A percentile compares a stretch with the other conserved stretches of the same genome.
Conservation (phyloP, 2,888 invertebrate genomes). For the Metalampra italica region DNA sequence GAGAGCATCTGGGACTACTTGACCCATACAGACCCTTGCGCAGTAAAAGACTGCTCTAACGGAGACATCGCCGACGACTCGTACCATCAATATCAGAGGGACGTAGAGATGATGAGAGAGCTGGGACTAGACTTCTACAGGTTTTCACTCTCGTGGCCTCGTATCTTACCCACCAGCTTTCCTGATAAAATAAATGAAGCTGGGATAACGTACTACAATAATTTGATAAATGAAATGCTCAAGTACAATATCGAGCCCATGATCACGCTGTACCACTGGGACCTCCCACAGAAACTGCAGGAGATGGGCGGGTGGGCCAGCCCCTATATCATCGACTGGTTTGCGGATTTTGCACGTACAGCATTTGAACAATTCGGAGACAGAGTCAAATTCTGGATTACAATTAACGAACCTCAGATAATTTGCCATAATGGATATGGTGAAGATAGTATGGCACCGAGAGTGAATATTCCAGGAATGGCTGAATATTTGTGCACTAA, state of each 20-base stretch:
- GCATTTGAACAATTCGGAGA: slow-evolving; percentile 61
- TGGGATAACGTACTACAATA: slow-evolving; percentile 41
- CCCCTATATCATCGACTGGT: slow-evolving; percentile 59
- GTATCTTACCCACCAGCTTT: slow-evolving; percentile 79
- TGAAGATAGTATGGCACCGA: slow-evolving; percentile 31
- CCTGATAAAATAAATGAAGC: slow-evolving; percentile 73
- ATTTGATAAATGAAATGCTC: slow-evolving; percentile 20
- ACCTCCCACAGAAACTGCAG: no score
- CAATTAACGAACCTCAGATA: slow-evolving; percentile 73
- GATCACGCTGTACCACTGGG: slow-evolving; percentile 75
- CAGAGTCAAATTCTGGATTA: slow-evolving; percentile 72
- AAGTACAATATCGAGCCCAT: slow-evolving; percentile 79
- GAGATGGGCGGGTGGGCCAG: slow-evolving; percentile 42
- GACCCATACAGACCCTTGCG: slow-evolving; percentile 61
- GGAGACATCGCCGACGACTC: slow-evolving; percentile 79
- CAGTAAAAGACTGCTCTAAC: slow-evolving; percentile 70
- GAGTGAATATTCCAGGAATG: slow-evolving; percentile 43
- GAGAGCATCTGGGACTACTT: slow-evolving; percentile 81
- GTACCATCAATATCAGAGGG: slow-evolving; percentile 77
- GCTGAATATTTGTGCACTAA: slow-evolving; percentile 68
- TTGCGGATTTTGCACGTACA: slow-evolving; percentile 57
- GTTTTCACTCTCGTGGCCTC: slow-evolving; percentile 80
- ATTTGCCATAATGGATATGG: slow-evolving; percentile 62
- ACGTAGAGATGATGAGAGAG: slow-evolving; percentile 61
- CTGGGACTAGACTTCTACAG: slow-evolving; percentile 71